Base-by-base conservation (phyloP, 2,113 vertebrate species). In the Stigmatopora nigra region DNA sequence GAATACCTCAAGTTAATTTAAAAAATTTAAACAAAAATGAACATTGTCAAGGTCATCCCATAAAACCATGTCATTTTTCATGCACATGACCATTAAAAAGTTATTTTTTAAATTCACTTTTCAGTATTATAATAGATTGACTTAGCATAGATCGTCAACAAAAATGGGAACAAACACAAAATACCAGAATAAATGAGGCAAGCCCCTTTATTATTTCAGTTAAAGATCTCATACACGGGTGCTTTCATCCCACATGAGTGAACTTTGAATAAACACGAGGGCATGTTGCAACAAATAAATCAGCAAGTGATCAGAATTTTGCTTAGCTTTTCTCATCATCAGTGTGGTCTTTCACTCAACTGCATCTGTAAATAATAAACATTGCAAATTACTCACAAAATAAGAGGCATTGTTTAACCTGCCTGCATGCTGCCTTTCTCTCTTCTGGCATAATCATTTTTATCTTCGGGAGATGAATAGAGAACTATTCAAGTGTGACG, bases 281-380 rank as follows among this genome's bases (percentile, higher is more conserved):
- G 7, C 13, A 63, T 15, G 4, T 78, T 73, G 77, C 73, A 80
- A 78, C 53, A 75, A 70, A 77, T 83, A 70, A 83, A 73, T 5
- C 16, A 70, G 57, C 41, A 52, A 10, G 41, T 59, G 70, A 78
- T 61, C 63, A 38, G 73, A 68, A 73, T 65, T 31, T 41, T 63
- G 77, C 51, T 71, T 57, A 38, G 65, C 59, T 69, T 67, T 64
- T 46, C 62, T 65, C 65, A 65, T 65, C 4, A 4, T 48, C 16
- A 62, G 67, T 80, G 76, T 86, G 77, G 84, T 87, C 82, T 73
- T 58, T 85, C 84, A 88, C 86, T 89, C 86, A 89, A 81, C 63
- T 79, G 67, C 75, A 75, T 86, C 87, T 84, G 80, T 77, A 86
- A 80, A 81, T 10, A 36, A 79, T 84, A 89, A 88, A 87, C 84